phyloP scores from a whole-genome alignment of 2,113 vertebrate genomes.

The Anser cygnoides region DNA sequence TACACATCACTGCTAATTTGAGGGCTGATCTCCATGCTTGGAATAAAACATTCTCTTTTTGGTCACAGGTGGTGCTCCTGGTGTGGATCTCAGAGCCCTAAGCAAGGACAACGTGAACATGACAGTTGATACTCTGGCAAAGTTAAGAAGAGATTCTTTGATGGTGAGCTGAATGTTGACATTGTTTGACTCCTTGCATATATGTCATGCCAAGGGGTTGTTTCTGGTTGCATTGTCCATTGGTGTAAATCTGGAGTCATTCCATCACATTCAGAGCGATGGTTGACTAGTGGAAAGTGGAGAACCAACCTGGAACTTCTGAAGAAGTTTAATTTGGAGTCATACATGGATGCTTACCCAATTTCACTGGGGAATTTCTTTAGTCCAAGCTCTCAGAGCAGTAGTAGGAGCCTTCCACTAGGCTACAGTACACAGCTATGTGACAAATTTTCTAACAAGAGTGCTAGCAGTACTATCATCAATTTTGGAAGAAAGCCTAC shows the following conservation, averaged over 20 bases:
- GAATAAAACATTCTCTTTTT: not conserved
- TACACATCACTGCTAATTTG: not conserved
- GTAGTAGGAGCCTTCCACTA: accelerated
- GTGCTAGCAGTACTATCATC: not conserved
- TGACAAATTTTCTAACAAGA: not conserved
- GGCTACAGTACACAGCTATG: not conserved
- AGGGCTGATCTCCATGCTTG: not conserved
- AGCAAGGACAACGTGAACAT: conserved; percentile 39
- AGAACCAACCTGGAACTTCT: not conserved
- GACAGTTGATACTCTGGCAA: conserved; percentile 51
- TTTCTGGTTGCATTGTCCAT: accelerated
- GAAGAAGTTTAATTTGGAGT: not conserved
- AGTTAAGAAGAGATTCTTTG: conserved; percentile 27
- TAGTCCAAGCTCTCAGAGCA: not conserved
- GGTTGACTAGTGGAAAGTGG: not conserved
- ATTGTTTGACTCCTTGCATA: accelerated
- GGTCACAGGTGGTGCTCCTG: conserved; percentile 62
- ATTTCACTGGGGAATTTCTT: not conserved
- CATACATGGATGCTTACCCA: not conserved
- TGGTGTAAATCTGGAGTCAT: not conserved
- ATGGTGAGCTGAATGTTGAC: conserved; percentile 43
- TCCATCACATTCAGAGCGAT: not conserved
- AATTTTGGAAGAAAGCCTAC: not conserved
- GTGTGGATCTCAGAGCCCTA: conserved; percentile 51
- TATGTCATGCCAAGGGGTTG: accelerated